Base-by-base conservation (phyloP, 1,140 invertebrate species). In the Rhopalosiphum maidis region DNA sequence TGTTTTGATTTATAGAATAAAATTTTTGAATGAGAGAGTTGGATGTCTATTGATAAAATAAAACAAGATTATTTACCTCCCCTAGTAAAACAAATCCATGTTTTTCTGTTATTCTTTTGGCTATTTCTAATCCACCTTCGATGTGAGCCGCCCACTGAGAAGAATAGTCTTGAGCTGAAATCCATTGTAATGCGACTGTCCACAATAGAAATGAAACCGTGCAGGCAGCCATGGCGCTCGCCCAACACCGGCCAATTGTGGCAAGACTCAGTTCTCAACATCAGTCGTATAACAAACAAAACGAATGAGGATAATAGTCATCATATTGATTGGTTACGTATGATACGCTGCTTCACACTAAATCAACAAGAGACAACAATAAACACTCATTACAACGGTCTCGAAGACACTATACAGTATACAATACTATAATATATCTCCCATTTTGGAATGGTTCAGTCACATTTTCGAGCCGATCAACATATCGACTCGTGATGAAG, bases 131-230 rank as follows among this genome's bases (percentile, higher is more conserved):
- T 35, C 94, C 94, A 21, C 94, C 94, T 93, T 94, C 94, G 55
- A 94, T 94, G 46, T 94, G 94, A 46, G 94, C 94, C 18, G 94
- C 94, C 94, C 94, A 94, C 90, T 94, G 94, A 46, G 94, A 94
- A 46, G 94, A 94, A 93, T 94, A 94, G 41, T 94, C 82, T 90
- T 90, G 83, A 93, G 93, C 86, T 37, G 48, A 54, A 55, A 41
- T 30, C 82, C 37, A 43, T 54, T 86, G 68, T 93, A 93, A 30
- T 11, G 35, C 1, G 11, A 93, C 91, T 85, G 41, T 86, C 82
- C 91, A 93, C 18, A 86, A 1, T 85, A 93, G n/a, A 48, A 86
- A 93, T 54, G 48, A 54, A 55, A 93, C 91, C 46, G 91, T 85
- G 91, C 91, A 86, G 91, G 91, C 91, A 93, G 41, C 48, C 91